phyloP scores from a whole-genome alignment of 2,888 invertebrate genomes.

The Ophonus ardosiacus region DNA sequence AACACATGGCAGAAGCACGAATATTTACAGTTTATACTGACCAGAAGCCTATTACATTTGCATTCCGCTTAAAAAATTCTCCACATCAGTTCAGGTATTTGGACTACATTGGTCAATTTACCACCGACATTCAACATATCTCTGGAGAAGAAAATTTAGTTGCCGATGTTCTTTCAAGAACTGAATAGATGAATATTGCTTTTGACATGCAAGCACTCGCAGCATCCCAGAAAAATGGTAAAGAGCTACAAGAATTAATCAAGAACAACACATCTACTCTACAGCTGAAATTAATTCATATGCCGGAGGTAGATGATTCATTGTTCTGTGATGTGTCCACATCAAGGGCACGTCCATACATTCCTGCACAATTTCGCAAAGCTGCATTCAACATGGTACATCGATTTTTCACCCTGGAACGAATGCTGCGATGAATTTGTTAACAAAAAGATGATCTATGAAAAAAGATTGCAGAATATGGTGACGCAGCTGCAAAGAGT shows the following conservation, averaged over 20 bases:
- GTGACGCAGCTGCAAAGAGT: too few relatives aligned
- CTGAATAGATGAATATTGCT: not conserved
- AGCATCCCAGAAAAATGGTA: not conserved
- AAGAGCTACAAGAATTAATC: not conserved
- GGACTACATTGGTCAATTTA: too few relatives aligned
- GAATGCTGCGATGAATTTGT: too few relatives aligned
- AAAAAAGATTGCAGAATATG: too few relatives aligned
- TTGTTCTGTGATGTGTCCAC: not conserved
- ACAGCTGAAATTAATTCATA: not conserved
- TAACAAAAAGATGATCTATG: too few relatives aligned
- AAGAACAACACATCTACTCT: not conserved
- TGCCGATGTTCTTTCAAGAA: not conserved
- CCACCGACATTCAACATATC: too few relatives aligned
- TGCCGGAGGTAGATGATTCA: not conserved
- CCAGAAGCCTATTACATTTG: constrained; percentile 70
- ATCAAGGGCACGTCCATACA: too few relatives aligned
- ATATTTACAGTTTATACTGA: constrained; percentile 71
- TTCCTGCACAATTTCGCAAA: too few relatives aligned
- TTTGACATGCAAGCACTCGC: not conserved
- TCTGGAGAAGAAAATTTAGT: not conserved
- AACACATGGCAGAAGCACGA: constrained; percentile 72
- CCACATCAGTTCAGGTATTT: too few relatives aligned
- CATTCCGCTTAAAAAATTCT: not conserved
- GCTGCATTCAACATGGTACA: too few relatives aligned
- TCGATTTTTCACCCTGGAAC: too few relatives aligned